Percentiles rank a stretch among this genome's conserved stretches.
phyloP scores from a whole-genome alignment of 2,888 invertebrate genomes.

The Eristalis arbustorum region DNA sequence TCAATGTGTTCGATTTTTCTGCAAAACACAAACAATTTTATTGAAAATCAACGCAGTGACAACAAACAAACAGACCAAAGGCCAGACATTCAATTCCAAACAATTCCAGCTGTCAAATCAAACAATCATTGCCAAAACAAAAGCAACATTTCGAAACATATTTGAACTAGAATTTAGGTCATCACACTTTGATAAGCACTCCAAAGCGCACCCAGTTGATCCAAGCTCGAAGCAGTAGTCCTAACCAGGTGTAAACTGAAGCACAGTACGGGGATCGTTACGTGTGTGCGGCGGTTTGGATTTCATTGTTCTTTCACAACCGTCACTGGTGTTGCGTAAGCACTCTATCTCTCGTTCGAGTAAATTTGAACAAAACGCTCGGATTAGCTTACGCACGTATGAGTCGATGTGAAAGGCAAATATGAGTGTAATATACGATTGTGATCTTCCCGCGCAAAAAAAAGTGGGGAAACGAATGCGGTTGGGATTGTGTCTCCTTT shows the following conservation, averaged over 20 bases:
- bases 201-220: background rate
- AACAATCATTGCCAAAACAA: slow-evolving; percentile 2
- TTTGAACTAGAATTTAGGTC: no score
- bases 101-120: slow-evolving; percentile 23
- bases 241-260: slow-evolving; percentile 27
- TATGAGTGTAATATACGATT: background rate
- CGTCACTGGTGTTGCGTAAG: slow-evolving; percentile 25
- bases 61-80: background rate
- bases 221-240: background rate
- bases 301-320: slow-evolving; percentile 54
- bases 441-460: background rate
- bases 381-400: slow-evolving; percentile 60
- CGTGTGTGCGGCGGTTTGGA: slow-evolving; percentile 15
- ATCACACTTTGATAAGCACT: background rate
- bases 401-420: slow-evolving; percentile 1
- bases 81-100: background rate
- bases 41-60: background rate
- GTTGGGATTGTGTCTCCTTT: background rate
- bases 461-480: background rate
- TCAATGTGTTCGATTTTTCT: background rate
- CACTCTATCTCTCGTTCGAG: slow-evolving; percentile 18
- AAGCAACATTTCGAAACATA: background rate
- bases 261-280: slow-evolving; percentile 31
- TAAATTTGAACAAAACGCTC: slow-evolving; percentile 52
- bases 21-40: background rate